These are phyloP conservation scores for Oceanodroma tethys DNA, from an alignment of 2,113 vertebrate genomes.

Conservation along the genomic window DNA sequence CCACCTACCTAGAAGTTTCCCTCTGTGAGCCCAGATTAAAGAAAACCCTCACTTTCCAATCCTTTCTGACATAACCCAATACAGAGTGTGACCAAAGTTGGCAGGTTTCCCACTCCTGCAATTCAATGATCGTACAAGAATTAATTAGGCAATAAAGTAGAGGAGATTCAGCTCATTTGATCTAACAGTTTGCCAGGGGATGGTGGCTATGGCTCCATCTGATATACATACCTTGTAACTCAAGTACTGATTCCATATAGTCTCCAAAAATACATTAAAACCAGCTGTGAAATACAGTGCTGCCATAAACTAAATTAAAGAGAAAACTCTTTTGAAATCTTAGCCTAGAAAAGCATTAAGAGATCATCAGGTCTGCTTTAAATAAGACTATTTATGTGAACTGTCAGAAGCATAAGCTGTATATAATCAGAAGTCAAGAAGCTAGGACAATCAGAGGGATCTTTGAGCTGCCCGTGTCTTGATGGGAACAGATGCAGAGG, in stretches of 20 bases:
- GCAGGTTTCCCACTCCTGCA: background rate
- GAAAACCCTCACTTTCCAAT: slow-evolving; percentile 24
- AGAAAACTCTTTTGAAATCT: slow-evolving; percentile 66
- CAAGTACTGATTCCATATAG: slow-evolving; percentile 21
- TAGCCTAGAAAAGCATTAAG: slow-evolving; percentile 71
- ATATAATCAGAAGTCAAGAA: slow-evolving; percentile 38
- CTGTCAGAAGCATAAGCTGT: slow-evolving; percentile 53
- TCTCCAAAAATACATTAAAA: slow-evolving; percentile 62
- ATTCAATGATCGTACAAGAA: slow-evolving; percentile 24
- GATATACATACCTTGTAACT: slow-evolving; percentile 50
- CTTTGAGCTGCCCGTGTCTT: slow-evolving; percentile 23
- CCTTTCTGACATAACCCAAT: slow-evolving; percentile 3
- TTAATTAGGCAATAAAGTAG: slow-evolving; percentile 60
- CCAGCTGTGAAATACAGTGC: slow-evolving; percentile 55
- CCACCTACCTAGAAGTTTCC: slow-evolving; percentile 51
- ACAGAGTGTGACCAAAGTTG: slow-evolving; percentile 16
- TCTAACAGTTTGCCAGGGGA: slow-evolving; percentile 46
- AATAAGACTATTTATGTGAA: slow-evolving; percentile 61
- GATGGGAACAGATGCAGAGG: slow-evolving; percentile 9
- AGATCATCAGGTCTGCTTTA: slow-evolving; percentile 56
- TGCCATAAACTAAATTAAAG: slow-evolving; percentile 70
- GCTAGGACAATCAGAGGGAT: slow-evolving; percentile 14
- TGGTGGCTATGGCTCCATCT: slow-evolving; percentile 45
- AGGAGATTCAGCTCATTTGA: slow-evolving; percentile 62
- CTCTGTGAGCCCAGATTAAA: slow-evolving; percentile 18